phyloP scores from a whole-genome alignment of 2,888 invertebrate genomes.

The Pseudococcus viburni region DNA sequence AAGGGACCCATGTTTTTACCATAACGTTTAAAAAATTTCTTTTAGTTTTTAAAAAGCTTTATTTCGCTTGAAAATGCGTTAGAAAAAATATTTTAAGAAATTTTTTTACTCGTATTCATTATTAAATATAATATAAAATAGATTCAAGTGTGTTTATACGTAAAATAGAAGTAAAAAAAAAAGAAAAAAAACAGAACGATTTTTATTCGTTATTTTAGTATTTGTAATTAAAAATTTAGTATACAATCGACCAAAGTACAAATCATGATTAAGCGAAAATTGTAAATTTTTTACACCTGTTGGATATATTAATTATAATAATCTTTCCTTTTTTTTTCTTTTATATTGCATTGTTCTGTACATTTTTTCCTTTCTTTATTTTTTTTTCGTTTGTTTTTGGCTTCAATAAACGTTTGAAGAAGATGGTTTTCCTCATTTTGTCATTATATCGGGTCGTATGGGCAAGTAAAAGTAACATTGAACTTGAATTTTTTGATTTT shows the following conservation, averaged over 20 bases:
- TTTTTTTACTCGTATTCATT: constrained; percentile 22
- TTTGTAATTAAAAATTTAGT: constrained; percentile 55
- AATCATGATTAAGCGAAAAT: constrained; percentile 59
- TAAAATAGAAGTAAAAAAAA: background rate
- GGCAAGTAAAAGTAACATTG: constrained; percentile 53
- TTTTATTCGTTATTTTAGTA: constrained; percentile 62
- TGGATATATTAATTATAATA: constrained; percentile 54
- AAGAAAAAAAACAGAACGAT: background rate
- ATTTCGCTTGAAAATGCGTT: background rate
- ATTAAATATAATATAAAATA: constrained; percentile 26
- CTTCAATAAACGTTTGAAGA: constrained; percentile 63
- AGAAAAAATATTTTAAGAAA: constrained; percentile 50
- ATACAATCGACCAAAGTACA: constrained; percentile 61
- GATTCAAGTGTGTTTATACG: constrained; percentile 24
- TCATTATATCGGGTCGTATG: background rate
- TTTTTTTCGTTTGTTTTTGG: constrained; percentile 55
- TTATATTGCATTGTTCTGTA: constrained; percentile 64
- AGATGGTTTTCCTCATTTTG: constrained; percentile 48
- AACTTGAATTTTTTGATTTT: constrained; percentile 32
- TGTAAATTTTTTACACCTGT: constrained; percentile 63
- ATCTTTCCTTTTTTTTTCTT: constrained; percentile 49
- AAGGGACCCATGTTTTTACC: constrained; percentile 64
- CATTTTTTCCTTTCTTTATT: constrained; percentile 26
- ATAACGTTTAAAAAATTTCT: background rate
- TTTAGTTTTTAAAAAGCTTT: constrained; percentile 18